These are phyloP conservation scores for Chelonia mydas DNA, from an alignment of 2,797 vertebrate genomes.

Conservation along the genomic window DNA sequence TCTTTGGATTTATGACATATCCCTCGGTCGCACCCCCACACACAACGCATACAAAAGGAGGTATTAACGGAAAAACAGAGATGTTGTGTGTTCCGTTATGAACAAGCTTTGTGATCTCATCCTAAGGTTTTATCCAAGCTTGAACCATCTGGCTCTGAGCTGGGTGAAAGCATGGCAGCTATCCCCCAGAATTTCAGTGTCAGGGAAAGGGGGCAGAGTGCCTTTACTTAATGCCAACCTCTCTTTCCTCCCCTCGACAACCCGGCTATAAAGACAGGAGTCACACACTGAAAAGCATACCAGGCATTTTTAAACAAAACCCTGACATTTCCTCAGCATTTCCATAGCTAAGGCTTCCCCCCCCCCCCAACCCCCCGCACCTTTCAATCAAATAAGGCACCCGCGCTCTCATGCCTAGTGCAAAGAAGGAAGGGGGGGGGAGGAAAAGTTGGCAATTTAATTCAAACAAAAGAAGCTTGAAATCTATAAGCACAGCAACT, in stretches of 20 bases:
- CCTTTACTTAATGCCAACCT: slow-evolving; percentile 67
- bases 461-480: slow-evolving; percentile 90
- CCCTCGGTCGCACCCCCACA: slow-evolving; percentile 46
- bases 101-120: slow-evolving; percentile 87
- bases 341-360: slow-evolving; percentile 72
- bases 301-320: slow-evolving; percentile 84
- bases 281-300: slow-evolving; percentile 88
- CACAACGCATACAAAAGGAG: slow-evolving; percentile 70
- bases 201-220: slow-evolving; percentile 67
- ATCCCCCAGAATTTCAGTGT: slow-evolving; percentile 86
- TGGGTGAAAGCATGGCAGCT: slow-evolving; percentile 86
- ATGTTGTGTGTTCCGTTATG: slow-evolving; percentile 77
- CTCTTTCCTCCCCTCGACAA: slow-evolving; percentile 68
- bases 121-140: slow-evolving; percentile 85
- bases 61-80: slow-evolving; percentile 73
- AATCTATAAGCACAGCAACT: slow-evolving; percentile 87
- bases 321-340: slow-evolving; percentile 82
- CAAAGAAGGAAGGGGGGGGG: slow-evolving; percentile 75
- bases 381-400: slow-evolving; percentile 83
- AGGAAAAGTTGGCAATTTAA: slow-evolving; percentile 87
- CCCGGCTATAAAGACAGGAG: slow-evolving; percentile 83
- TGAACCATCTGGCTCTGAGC: slow-evolving; percentile 93
- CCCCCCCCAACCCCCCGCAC: slow-evolving; percentile 55
- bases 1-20: slow-evolving; percentile 64
- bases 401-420: slow-evolving; percentile 79